Evolutionary conservation across 2,888 invertebrate genomes (phyloP).

Genomic region (Campoplex capitator): DNA sequence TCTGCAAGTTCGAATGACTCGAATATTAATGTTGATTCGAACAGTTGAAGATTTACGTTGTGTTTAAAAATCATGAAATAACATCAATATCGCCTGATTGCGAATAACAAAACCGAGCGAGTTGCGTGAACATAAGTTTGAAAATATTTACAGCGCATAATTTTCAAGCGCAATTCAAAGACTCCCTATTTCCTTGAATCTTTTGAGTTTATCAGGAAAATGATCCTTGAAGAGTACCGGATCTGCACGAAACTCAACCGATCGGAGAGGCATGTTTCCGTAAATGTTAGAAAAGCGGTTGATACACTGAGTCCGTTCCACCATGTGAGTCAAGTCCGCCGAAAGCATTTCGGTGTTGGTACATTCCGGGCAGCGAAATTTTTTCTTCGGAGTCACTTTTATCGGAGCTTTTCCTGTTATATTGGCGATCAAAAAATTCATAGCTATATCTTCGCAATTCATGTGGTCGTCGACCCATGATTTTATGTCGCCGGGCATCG

Average conservation of each 20-base stretch:
- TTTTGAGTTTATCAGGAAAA: constrained; percentile 93
- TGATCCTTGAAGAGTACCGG: constrained; percentile 96
- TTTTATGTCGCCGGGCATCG: constrained; percentile 93
- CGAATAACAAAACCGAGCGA: background rate
- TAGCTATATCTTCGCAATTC: constrained; percentile 99
- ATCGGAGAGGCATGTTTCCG: constrained; percentile 94
- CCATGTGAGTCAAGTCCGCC: constrained; percentile 96
- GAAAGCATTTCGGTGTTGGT: constrained; percentile 97
- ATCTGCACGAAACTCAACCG: constrained; percentile 97
- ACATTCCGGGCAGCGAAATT: constrained; percentile 98
- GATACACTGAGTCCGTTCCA: constrained; percentile 95
- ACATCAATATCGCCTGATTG: background rate
- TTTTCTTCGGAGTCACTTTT: constrained; percentile 96
- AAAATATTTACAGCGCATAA: background rate
- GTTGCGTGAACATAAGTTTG: background rate
- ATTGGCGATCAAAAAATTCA: constrained; percentile 98
- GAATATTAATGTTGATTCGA: too few relatives aligned
- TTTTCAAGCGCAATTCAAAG: constrained; percentile 86
- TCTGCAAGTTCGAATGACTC: too few relatives aligned
- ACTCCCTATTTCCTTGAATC: constrained; percentile 95
- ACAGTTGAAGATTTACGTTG: too few relatives aligned
- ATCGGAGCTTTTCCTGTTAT: constrained; percentile 97
- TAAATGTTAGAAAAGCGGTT: constrained; percentile 91
- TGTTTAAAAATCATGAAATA: background rate
- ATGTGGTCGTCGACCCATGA: constrained; percentile 97